Percentiles rank a stretch among this genome's conserved stretches.
phyloP scores from a whole-genome alignment of 2,113 vertebrate genomes.

The Pogona vitticeps region DNA sequence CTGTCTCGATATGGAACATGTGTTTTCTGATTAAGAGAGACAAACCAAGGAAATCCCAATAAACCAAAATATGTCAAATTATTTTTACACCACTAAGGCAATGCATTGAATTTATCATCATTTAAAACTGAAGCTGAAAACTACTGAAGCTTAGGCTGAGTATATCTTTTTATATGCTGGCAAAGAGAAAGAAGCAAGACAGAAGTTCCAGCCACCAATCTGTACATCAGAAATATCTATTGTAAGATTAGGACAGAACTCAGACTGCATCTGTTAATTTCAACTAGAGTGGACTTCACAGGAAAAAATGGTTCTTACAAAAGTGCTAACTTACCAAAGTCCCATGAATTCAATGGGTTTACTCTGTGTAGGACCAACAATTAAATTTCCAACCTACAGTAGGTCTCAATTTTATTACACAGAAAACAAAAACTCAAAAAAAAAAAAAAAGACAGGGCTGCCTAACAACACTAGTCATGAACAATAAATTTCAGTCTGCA shows the following conservation, averaged over 20 bases:
- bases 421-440: neutral
- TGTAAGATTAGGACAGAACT: neutral
- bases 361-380: too few species aligned
- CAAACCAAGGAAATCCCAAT: neutral
- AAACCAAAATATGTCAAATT: neutral
- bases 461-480: too few species aligned
- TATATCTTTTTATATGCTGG: neutral
- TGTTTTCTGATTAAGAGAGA: slow-evolving; percentile 80
- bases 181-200: neutral
- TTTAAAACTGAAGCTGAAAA: neutral
- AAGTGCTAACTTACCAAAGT: too few species aligned
- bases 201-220: neutral
- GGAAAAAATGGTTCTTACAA: too few species aligned
- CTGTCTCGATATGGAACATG: slow-evolving; percentile 95
- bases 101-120: too few species aligned
- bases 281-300: too few species aligned
- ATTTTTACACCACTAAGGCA: neutral
- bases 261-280: too few species aligned
- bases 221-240: neutral
- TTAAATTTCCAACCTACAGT: too few species aligned
- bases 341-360: too few species aligned
- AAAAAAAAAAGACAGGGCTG: neutral
- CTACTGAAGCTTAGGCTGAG: neutral
- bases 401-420: neutral
- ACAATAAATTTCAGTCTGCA: too few species aligned